Base-by-base conservation (phyloP, 2,888 invertebrate species). In the Hermodice carunculata region DNA sequence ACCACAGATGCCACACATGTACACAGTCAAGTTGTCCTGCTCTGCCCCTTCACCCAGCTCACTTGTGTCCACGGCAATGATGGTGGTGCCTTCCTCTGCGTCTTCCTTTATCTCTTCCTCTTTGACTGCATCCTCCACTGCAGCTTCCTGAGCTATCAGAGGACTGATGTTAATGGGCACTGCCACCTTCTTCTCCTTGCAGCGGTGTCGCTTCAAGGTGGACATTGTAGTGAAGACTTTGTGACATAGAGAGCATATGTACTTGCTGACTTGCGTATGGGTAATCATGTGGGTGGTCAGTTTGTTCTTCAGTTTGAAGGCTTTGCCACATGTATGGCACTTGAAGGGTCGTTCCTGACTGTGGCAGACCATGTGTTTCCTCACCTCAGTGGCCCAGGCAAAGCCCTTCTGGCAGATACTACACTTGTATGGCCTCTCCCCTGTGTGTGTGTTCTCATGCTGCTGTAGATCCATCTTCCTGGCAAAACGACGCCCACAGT, bases 401-500 rank as follows among this genome's bases (percentile, higher is more conserved):
- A 65, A 67, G 3, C 31, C 43, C 37, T 53, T 57, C 43, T 37
- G 48, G 37, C 77, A 77, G 1, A 44, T n/a, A 11, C 59, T 28
- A 57, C 77, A 77, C 48, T 57, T 57, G 57, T 64, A 74, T 0
- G 76, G 76, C 28, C 64, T 64, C n/a, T 59, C 48, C 1, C 77
- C 77, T 6, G 71, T 70, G 57, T 77, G 77, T 24, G 61, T 70
- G 61, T 76, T 77, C 60, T 66, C 64, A 46, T 77, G 77, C 54
- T 77, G 76, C 8, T 34, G 46, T 64, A 70, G 63, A 3, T 62
- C 49, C 4, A 68, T 61, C 22, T 56, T 44, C 48, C 72, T 73
- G 52, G 63, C 51, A 61, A 75, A 77, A 26, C 69, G 61, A 22
- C 62, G 61, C 19, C 46, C 46, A 54, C 77, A 77, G 51, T 54